Evolutionary conservation across 2,113 vertebrate genomes (phyloP).

Genomic region (Etheostoma cragini): DNA sequence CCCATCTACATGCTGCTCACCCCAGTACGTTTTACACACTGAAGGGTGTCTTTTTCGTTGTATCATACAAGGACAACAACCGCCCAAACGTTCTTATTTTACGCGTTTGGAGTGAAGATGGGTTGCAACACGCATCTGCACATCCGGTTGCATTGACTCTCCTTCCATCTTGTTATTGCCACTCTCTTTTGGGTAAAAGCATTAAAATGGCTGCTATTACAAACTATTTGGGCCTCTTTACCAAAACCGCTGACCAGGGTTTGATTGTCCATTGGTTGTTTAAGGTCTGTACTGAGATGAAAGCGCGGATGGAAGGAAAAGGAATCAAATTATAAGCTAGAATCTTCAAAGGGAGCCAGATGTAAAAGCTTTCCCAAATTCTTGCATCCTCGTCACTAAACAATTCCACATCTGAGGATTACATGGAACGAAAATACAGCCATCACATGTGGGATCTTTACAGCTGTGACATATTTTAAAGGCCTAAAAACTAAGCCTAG

Average conservation of each 20-base stretch:
- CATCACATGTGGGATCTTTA: constrained; percentile 27
- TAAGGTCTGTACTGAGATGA: constrained; percentile 67
- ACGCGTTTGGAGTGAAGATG: too few relatives aligned
- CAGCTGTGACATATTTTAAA: constrained; percentile 29
- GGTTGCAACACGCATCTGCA: neutral
- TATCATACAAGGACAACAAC: too few relatives aligned
- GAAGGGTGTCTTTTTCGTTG: too few relatives aligned
- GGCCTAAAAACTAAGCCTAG: constrained; percentile 12
- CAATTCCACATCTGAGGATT: constrained; percentile 38
- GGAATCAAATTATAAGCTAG: constrained; percentile 43
- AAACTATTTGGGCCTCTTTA: constrained; percentile 59
- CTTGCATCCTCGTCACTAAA: constrained; percentile 30
- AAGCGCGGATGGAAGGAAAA: constrained; percentile 53
- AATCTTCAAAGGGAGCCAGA: constrained; percentile 63
- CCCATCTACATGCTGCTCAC: too few relatives aligned
- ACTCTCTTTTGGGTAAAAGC: constrained; percentile 63
- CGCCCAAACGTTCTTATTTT: too few relatives aligned
- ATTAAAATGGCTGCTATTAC: constrained; percentile 70
- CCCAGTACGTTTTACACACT: too few relatives aligned
- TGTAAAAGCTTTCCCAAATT: constrained; percentile 47
- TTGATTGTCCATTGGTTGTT: constrained; percentile 59
- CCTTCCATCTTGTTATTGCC: constrained; percentile 5
- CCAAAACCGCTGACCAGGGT: constrained; percentile 50
- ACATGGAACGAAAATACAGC: constrained; percentile 3
- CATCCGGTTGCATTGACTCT: constrained; percentile 16